Conservation (phyloP, 2,113 vertebrate genomes). For the Peucedramus taeniatus region DNA sequence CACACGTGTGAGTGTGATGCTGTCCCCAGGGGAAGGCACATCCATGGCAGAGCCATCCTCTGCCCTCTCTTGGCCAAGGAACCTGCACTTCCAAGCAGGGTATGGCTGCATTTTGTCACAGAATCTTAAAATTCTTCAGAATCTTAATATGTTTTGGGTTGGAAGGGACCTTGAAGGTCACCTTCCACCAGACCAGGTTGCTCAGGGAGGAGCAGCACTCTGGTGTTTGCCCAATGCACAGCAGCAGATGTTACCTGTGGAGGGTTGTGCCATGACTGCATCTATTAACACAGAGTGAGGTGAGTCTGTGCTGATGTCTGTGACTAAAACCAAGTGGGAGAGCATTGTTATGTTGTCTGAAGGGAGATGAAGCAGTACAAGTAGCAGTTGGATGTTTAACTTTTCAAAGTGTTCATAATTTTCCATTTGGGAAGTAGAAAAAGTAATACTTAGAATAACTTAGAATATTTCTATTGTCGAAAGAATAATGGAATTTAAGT, state of each 20-base stretch:
- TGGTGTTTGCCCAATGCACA: background rate
- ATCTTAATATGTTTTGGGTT: background rate
- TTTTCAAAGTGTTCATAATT: background rate
- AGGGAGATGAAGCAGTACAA: background rate
- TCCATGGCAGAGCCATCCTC: background rate
- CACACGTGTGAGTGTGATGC: rapidly evolving
- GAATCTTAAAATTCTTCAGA: background rate
- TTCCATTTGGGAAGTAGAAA: background rate
- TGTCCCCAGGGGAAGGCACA: background rate
- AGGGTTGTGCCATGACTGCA: background rate
- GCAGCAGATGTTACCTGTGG: background rate
- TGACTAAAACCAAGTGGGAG: background rate
- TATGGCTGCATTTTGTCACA: background rate
- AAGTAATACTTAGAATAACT: background rate
- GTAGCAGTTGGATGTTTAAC: background rate
- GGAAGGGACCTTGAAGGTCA: background rate
- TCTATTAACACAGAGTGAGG: background rate
- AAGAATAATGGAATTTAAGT: background rate
- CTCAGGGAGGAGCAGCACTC: background rate
- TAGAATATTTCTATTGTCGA: background rate
- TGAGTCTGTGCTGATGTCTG: background rate
- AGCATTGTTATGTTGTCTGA: background rate
- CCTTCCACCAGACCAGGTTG: background rate
- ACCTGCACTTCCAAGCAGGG: background rate
- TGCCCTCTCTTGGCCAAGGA: background rate